Evolutionary conservation across 2,797 vertebrate species (phyloP), one percentile per base, ranked within the genome.

Genomic region (Spondyliosoma cantharus): DNA sequence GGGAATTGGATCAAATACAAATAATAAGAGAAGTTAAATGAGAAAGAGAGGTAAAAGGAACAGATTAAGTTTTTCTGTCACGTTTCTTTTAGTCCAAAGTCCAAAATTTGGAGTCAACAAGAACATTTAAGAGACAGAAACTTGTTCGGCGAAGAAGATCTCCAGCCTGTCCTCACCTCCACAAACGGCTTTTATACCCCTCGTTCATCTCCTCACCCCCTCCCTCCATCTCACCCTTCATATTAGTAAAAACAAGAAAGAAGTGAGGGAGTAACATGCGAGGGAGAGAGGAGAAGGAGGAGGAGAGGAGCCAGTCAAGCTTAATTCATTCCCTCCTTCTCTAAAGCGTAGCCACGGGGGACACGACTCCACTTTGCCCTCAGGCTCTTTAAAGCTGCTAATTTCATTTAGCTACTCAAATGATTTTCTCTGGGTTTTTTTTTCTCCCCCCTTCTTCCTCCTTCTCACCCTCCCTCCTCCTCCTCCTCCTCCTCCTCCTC

Each of bases 331-430:
- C 14, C 86, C 89, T 84, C 93, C 88, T 91, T 94, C 79, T 85
- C 76, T 84, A 90, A 95, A 95, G 93, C 93, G 89, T 94, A 93
- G 93, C 95, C 96, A 95, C 95, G 66, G 89, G 97, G 96, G 96
- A 96, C 91, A 92, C 85, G 83, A 85, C 92, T 93, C 94, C 94
- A 93, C 88, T 93, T 90, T 96, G 94, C 96, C 96, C 96, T 89
- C 81, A 61, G 97, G 96, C 96, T 73, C 90, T 93, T 91, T 91
- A 86, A 93, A 94, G 88, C 93, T 89, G 92, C 94, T 96, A 94
- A 95, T 95, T 96, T 96, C 95, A 94, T 95, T 96, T 94, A 84
- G 82, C 91, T 90, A 91, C 95, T 94, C 86, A 90, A 95, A 94
- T 94, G 93, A 93, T 95, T 95, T 94, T 82, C 67, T 53, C 59